Evolutionary conservation across 2,797 vertebrate species (phyloP).

Genomic region (Pogonophryne albipinna): DNA sequence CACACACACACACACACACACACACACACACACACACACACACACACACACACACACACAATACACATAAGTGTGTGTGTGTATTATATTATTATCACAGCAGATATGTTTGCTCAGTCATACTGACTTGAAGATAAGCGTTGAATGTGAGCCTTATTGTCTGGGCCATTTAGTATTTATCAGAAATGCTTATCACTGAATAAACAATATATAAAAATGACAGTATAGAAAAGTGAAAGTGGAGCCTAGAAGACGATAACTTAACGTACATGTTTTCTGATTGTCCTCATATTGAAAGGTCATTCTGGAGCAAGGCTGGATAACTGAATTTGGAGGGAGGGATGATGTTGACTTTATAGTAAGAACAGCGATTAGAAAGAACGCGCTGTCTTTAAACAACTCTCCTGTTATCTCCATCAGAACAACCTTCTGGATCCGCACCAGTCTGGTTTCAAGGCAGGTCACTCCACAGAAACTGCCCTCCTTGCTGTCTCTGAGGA

Average conservation of each 20-base stretch:
- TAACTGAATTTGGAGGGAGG: not conserved
- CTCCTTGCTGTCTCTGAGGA: no score
- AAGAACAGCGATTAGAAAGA: not conserved
- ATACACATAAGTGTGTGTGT: no score
- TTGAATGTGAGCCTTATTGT: not conserved
- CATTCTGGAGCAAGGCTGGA: slow-evolving; percentile 22
- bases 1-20: no score
- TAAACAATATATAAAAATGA: accelerated
- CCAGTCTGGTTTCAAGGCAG: no score
- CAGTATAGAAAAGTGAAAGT: slow-evolving; percentile 15
- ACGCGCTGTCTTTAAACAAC: no score
- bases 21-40: no score
- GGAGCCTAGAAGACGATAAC: accelerated
- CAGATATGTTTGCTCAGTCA: no score
- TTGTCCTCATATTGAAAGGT: slow-evolving; percentile 51
- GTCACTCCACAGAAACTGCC: no score
- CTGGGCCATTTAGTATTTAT: not conserved
- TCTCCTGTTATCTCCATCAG: no score
- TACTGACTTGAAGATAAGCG: not conserved
- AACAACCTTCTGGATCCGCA: no score
- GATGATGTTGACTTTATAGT: not conserved
- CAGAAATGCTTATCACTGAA: not conserved
- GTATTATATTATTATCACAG: no score
- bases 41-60: no score
- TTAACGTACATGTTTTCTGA: not conserved